Conservation (phyloP, 2,113 vertebrate genomes). For the Arizona elegans region DNA sequence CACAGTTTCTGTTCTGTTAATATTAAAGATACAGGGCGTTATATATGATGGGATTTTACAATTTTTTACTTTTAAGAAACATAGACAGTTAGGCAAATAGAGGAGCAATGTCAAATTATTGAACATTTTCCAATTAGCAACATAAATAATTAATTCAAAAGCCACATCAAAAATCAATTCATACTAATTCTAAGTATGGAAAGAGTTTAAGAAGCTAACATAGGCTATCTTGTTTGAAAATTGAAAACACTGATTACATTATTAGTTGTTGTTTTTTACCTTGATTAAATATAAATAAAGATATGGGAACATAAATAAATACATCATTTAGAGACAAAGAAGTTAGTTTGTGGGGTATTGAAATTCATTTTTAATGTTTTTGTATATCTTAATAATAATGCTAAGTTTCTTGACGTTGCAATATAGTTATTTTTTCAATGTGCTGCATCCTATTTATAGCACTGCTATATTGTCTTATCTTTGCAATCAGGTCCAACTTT, state of each 20-base stretch:
- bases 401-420: not conserved
- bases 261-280: not conserved
- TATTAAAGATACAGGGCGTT: not conserved
- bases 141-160: not conserved
- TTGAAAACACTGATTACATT: not conserved
- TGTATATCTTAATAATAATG: not conserved
- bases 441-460: not conserved
- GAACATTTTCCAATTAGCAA: not conserved
- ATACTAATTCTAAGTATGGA: not conserved
- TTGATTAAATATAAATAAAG: not conserved
- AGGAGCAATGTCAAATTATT: not conserved
- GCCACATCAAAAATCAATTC: not conserved
- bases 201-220: not conserved
- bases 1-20: not conserved
- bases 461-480: not conserved
- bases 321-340: not conserved
- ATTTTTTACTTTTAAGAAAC: not conserved
- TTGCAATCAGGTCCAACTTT: not conserved
- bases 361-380: not conserved
- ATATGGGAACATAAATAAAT: not conserved
- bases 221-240: not conserved
- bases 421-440: not conserved
- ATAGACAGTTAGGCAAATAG: not conserved
- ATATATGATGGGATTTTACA: not conserved
- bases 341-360: not conserved